Conservation (phyloP, 2,888 invertebrate genomes). For the Tetragonula carbonaria region DNA sequence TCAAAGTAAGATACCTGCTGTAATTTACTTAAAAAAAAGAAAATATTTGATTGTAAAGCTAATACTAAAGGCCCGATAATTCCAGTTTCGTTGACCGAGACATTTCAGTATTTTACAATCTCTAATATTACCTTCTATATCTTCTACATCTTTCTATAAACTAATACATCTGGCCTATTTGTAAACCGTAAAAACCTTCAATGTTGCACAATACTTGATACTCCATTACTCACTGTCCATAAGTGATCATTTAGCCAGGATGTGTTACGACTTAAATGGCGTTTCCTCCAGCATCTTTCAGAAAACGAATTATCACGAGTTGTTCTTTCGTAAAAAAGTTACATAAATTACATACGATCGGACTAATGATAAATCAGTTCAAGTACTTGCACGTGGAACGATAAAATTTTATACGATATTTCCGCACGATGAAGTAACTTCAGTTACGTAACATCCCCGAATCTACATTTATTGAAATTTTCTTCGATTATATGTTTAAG, state of each 20-base stretch:
- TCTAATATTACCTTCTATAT: not conserved
- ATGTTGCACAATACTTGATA: slow-evolving; percentile 26
- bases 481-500: no score
- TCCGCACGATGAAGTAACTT: not conserved
- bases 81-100: not conserved
- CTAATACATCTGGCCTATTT: not conserved
- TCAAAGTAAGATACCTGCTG: not conserved
- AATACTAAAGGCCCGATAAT: not conserved
- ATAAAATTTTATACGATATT: not conserved
- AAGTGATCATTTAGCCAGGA: slow-evolving; percentile 3
- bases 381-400: not conserved
- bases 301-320: not conserved
- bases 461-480: not conserved
- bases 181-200: slow-evolving; percentile 8
- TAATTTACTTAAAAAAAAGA: not conserved
- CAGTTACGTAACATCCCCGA: not conserved
- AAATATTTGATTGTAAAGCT: not conserved
- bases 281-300: slow-evolving; percentile 15
- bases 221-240: slow-evolving; percentile 6
- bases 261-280: not conserved
- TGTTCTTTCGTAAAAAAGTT: not conserved
- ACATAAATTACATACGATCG: slow-evolving; percentile 22
- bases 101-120: not conserved
- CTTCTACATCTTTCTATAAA: not conserved
- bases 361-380: not conserved